Base-by-base conservation (phyloP, 2,797 vertebrate species). In the Phaenicophaeus curvirostris region DNA sequence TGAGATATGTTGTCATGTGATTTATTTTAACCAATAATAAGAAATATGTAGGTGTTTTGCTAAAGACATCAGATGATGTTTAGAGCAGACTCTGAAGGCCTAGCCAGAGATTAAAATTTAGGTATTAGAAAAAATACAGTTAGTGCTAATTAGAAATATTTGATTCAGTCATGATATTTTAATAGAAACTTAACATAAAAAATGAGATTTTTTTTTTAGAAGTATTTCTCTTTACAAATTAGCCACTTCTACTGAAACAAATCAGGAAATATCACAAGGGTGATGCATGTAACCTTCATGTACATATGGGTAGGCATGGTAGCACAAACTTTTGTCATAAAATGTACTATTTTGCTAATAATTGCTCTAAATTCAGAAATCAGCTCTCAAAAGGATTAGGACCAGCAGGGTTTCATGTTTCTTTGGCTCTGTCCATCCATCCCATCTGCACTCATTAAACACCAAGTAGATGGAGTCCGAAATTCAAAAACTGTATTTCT, bases 201-300 rank as follows among this genome's bases (percentile, higher is more conserved):
- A 77, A 35, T 4, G 2, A 10, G 2, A 50, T 51, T 23, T 89
- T 71, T 75, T 48, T 53, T 35, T n/a, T n/a, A 71, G 37, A 85
- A 69, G 31, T 50, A 41, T 13, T 61, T 86, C 78, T 68, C n/a
- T 80, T 71, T 74, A 50, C 6, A 30, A n/a, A n/a, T 85, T n/a
- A n/a, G n/a, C n/a, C n/a, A 54, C 8, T 78, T 50, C 28, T 61
- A 23, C 62, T n/a, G 8, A 88, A 85, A 89, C 74, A 86, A 68
- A 57, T 91, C 28, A 87, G 35, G 28, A 87, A 73, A 85, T 63
- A 71, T 4, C 10, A 59, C 12, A 66, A 72, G 17, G 21, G 27
- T 14, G 15, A 54, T 13, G 16, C 6, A 33, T 0, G 0, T 27
- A 63, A 78, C 7, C 6, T 61, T 79, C 24, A 18, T 35, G 7